phyloP scores from a whole-genome alignment of 1,140 invertebrate species.

The Dendroctonus ponderosae region DNA sequence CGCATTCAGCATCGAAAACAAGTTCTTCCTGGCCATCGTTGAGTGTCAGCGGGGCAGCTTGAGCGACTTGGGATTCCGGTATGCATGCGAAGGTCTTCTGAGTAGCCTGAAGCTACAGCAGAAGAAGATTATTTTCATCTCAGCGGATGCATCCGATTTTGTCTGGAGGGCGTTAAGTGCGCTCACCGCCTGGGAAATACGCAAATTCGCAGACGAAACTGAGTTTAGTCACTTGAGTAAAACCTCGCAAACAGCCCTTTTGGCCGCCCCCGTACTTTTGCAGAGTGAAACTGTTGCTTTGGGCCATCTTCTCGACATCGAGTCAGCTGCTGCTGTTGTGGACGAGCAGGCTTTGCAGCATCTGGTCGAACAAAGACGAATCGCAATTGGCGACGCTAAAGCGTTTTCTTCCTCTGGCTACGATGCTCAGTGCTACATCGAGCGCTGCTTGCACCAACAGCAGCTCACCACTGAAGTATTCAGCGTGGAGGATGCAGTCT shows the following conservation, averaged over 20 bases:
- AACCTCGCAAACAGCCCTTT: background rate
- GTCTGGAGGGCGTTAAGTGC: background rate
- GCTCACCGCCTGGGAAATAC: background rate
- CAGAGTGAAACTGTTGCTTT: background rate
- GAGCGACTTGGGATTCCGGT: background rate
- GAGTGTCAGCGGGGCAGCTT: background rate
- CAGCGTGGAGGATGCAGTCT: background rate
- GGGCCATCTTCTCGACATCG: background rate
- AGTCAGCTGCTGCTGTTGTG: background rate
- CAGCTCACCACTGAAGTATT: background rate
- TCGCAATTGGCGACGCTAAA: conserved; percentile 4
- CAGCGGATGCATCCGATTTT: background rate
- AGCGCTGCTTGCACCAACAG: background rate
- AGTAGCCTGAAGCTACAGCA: background rate
- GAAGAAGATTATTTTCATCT: background rate
- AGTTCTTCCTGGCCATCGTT: background rate
- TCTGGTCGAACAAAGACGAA: background rate
- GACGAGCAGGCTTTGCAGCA: conserved; percentile 3
- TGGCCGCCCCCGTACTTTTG: background rate
- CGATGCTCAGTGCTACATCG: background rate
- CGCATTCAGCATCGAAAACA: background rate
- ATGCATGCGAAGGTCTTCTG: background rate
- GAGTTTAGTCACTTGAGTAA: background rate
- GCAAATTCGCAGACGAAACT: background rate
- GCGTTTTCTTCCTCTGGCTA: conserved; percentile 4